These are phyloP conservation scores for Piscicola geometra DNA, from an alignment of 2,888 invertebrate species.

Conservation along the genomic window DNA sequence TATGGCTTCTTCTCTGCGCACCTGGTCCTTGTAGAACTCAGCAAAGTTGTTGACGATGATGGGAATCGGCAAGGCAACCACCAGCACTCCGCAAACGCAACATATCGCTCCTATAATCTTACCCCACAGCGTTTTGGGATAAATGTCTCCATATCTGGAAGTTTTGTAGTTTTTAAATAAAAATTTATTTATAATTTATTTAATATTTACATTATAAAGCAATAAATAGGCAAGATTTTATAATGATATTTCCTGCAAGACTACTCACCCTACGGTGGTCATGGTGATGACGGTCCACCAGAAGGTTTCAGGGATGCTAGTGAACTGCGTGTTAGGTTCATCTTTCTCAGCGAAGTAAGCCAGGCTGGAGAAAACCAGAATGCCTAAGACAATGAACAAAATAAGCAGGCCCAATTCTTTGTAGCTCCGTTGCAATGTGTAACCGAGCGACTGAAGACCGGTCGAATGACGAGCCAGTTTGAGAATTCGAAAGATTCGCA, in stretches of 20 bases:
- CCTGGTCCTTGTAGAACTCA: conserved; percentile 99
- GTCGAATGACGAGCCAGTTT: conserved; percentile 85
- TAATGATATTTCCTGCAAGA: neutral
- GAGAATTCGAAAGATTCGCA: conserved; percentile 56
- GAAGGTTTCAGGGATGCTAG: conserved; percentile 98
- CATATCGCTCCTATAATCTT: conserved; percentile 99
- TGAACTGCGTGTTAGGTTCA: conserved; percentile 88
- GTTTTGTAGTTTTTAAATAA: no score
- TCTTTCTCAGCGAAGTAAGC: conserved; percentile 99
- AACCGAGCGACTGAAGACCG: conserved; percentile 89
- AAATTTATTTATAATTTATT: no score
- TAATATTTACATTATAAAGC: neutral
- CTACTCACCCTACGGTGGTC: conserved; percentile 64
- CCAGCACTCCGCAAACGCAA: conserved; percentile 99
- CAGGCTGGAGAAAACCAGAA: conserved; percentile 95
- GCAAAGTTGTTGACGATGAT: conserved; percentile 99
- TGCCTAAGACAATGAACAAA: conserved; percentile 98
- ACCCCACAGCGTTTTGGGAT: conserved; percentile 93
- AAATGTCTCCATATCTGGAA: conserved; percentile 86
- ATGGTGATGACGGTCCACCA: conserved; percentile 99
- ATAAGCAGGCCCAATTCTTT: conserved; percentile 93
- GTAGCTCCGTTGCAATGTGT: conserved; percentile 95
- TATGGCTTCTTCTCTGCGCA: conserved; percentile 95
- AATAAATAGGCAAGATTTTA: neutral
- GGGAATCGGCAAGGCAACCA: conserved; percentile 99